Evolutionary conservation across 53 echinoderm and acorn worm species (phyloP).

Genomic region (Henricia sp.): DNA sequence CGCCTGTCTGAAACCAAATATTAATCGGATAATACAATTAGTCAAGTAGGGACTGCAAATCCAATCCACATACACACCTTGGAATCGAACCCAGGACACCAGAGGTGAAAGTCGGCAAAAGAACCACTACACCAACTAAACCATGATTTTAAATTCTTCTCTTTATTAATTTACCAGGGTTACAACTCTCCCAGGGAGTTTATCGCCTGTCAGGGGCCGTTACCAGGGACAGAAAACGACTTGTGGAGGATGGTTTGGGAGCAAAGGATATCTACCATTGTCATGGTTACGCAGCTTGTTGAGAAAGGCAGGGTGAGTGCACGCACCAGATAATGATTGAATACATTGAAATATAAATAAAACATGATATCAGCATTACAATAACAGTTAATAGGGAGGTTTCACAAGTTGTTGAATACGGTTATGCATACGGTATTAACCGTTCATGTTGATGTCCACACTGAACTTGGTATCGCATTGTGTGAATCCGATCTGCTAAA

Average conservation of each 20-base stretch:
- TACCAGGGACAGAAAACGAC: slow-evolving; percentile 84
- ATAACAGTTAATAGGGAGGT: not conserved
- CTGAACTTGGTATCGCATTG: not conserved
- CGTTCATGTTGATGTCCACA: no score
- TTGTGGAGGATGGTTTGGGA: slow-evolving; percentile 98
- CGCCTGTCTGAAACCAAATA: no score
- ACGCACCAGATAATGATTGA: not conserved
- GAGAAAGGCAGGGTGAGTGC: slow-evolving; percentile 92
- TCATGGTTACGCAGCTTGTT: slow-evolving; percentile 97
- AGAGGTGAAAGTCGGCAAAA: no score
- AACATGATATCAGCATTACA: not conserved
- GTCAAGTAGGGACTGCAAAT: no score
- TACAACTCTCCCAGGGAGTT: slow-evolving; percentile 86
- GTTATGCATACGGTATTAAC: no score
- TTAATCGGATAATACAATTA: no score
- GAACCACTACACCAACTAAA: no score
- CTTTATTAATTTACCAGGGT: slow-evolving; percentile 60
- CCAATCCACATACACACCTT: not conserved
- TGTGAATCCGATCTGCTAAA: no score
- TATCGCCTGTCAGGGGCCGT: slow-evolving; percentile 93
- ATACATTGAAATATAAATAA: not conserved
- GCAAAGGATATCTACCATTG: slow-evolving; percentile 70
- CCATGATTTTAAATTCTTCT: not conserved
- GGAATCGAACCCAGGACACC: no score
- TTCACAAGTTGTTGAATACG: no score